Evolutionary conservation across 2,888 invertebrate genomes (phyloP), one percentile per base, ranked within the genome.

Genomic region (Thera obeliscata): DNA sequence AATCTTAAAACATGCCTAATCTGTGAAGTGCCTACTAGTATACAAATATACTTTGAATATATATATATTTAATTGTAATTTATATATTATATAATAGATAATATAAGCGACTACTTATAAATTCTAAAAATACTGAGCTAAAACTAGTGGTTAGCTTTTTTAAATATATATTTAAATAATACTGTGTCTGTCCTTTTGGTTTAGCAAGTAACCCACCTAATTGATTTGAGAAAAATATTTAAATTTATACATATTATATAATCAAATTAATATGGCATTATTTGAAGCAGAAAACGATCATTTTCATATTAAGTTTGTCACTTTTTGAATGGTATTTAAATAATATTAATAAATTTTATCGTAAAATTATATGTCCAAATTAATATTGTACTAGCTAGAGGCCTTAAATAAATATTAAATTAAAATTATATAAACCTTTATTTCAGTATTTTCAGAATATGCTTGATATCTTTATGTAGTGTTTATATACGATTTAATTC

Each of bases 11-110:
- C 67, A 65, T 76, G 78, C 71, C 71, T 69, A 78, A 81, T 82
- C 86, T 87, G 83, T 81, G 78, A 88, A 88, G 88, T 88, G 88
- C 88, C 88, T 88, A 86, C 61, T 82, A 87, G 85, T 76, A 74
- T 78, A 72, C 76, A 75, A 75, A 73, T 75, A 74, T 76, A 75
- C 73, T 78, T 71, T 75, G 76, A 76, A 63, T 67, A 60, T 66
- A 64, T 55, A 41, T 41, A 41, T 41, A 22, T 22, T 22, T 22
- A 22, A 22, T 22, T 22, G 22, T 22, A 22, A 22, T 22, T 22
- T 22, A 22, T 22, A 22, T 38, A 41, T 41, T 41, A 41, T 62
- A 55, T 57, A 61, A 52, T 36, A 57, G 12, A 4, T 63, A 64
- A 59, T 49, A 56, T 74, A 71, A 67, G 61, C 48, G 38, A 50